Conservation (phyloP, 2,113 vertebrate genomes). For the Girardinichthys multiradiatus region DNA sequence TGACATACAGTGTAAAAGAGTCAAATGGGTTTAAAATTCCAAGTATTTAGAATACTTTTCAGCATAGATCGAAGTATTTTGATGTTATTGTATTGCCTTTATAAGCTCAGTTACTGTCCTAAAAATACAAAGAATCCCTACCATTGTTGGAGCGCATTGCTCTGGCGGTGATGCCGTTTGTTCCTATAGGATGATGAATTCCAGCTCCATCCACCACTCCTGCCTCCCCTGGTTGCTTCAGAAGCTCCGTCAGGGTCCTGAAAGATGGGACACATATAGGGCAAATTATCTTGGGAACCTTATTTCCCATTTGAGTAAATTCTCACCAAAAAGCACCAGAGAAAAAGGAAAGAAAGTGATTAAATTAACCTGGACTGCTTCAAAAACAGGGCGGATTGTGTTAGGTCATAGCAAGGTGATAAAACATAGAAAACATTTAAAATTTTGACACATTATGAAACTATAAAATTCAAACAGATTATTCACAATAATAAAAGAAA, state of each 20-base stretch:
- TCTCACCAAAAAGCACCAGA: neutral
- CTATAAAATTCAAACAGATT: conserved; percentile 4
- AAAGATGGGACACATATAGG: conserved; percentile 14
- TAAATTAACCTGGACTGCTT: neutral
- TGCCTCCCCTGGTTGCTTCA: conserved; percentile 81
- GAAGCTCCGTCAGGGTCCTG: conserved; percentile 79
- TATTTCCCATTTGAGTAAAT: neutral
- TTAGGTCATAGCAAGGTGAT: neutral
- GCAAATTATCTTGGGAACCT: neutral
- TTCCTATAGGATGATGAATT: conserved; percentile 78
- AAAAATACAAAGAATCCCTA: conserved; percentile 47
- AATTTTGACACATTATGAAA: neutral
- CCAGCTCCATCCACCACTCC: conserved; percentile 71
- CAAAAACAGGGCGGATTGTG: no score
- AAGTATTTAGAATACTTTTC: neutral
- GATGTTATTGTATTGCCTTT: neutral
- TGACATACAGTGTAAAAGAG: no score
- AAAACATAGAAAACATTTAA: neutral
- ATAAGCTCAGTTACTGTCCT: conserved; percentile 1
- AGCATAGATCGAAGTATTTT: no score
- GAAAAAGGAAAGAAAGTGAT: neutral
- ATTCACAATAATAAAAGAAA: conserved; percentile 29
- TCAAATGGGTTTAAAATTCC: neutral
- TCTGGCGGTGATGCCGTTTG: conserved; percentile 79
- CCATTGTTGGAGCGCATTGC: conserved; percentile 78